Base-by-base conservation (phyloP, 2,113 vertebrate genomes). In the Sarotherodon lohbergeri region DNA sequence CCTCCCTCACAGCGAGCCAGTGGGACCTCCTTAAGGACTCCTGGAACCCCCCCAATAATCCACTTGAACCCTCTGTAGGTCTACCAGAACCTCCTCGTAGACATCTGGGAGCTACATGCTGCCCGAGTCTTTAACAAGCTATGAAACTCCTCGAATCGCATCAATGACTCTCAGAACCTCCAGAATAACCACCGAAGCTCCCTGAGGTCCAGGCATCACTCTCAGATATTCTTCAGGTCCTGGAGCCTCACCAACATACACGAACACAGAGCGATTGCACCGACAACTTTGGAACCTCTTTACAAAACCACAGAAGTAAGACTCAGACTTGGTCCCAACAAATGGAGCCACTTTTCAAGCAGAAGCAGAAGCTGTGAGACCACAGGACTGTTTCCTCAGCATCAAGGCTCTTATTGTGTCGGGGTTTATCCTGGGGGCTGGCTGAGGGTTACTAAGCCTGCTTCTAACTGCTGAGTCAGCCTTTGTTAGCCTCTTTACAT, bases 171-270 rank as follows among this genome's bases (percentile, higher is more conserved):
- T 24, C 9, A 59, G 12, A 68, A 19, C 19, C 48, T 43, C 34
- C 13, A 6, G 11, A 19, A 83, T 48, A 68, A 85, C 41, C 11
- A 3, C 56, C 1, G 11, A 50, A 63, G 11, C 59, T 63, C 80
- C 56, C 43, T 0, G 56, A 34, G 56, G 57, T 63, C 29, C 80
- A 50, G 27, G 12, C 22, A 24, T 57, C 29, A 5, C 27, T 0
- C 41, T 22, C 4, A 0, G 80, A 82, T 46, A 32, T 52, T 61
- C 41, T 0, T 12, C 24, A 0, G 4, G 0, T 22, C 39, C 56
- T 61, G 56, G 80, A 54, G 16, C 46, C 24, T 81, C 80, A 32
- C 80, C 39, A 61, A 46, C 54, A 59, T 48, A 17, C 41, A 12
- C 24, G 16, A 50, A 10, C 71, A 32, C 71, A 32, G 71, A 76